phyloP scores from a whole-genome alignment of 2,113 vertebrate species.

The Rhodinocichla rosea region DNA sequence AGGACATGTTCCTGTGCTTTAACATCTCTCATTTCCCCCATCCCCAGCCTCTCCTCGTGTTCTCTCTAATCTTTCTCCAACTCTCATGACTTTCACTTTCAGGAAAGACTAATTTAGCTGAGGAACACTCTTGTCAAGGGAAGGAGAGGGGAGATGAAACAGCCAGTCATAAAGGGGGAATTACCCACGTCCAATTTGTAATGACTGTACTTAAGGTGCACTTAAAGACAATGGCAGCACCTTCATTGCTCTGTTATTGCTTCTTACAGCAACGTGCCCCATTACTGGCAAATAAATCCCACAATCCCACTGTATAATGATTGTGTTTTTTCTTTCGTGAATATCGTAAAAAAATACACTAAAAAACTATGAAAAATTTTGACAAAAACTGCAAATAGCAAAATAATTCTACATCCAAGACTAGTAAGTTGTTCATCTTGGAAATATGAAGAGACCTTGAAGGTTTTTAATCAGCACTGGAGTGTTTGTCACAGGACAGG shows the following conservation, averaged over 20 bases:
- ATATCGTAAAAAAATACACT: not conserved
- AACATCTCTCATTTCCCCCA: not conserved
- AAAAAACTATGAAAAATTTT: not conserved
- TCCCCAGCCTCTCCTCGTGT: not conserved
- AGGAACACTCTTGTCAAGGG: not conserved
- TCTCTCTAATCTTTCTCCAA: not conserved
- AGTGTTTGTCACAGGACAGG: not conserved
- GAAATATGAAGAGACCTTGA: not conserved
- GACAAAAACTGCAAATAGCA: not conserved
- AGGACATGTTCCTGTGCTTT: not conserved
- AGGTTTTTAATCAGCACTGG: not conserved
- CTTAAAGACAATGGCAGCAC: constrained; percentile 27
- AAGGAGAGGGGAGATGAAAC: not conserved
- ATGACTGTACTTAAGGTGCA: constrained; percentile 16
- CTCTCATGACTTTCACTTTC: not conserved
- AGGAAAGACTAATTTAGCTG: constrained; percentile 39
- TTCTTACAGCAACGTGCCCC: not conserved
- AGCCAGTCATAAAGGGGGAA: not conserved
- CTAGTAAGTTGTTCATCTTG: not conserved
- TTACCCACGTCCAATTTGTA: not conserved
- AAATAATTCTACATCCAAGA: not conserved
- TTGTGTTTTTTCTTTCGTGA: not conserved
- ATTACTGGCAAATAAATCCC: not conserved
- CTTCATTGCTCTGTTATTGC: not conserved
- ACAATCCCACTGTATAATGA: not conserved